Evolutionary conservation across 2,113 vertebrate genomes (phyloP).

Genomic region (Bubo scandiacus): DNA sequence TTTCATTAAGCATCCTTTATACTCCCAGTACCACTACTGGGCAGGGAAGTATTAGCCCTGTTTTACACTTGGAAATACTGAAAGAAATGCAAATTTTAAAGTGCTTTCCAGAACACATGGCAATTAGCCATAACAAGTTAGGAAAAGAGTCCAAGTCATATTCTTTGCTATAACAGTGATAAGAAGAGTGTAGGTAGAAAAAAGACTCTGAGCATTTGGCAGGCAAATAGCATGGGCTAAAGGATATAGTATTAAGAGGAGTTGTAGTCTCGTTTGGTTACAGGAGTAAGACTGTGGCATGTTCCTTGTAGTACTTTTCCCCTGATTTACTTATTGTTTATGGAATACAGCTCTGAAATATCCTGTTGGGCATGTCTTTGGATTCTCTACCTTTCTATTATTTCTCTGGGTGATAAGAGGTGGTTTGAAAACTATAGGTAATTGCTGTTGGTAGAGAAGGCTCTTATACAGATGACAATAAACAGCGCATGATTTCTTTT

Average conservation of each 20-base stretch:
- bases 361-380: background rate
- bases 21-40: background rate
- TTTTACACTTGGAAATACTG: background rate
- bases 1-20: background rate
- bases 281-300: background rate
- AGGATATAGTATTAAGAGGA: background rate
- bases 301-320: background rate
- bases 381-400: background rate
- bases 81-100: background rate
- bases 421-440: background rate
- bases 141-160: conserved; percentile 10
- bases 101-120: conserved; percentile 10
- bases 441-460: background rate
- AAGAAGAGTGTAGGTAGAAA: conserved; percentile 17
- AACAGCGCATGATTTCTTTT: background rate
- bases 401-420: background rate
- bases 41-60: background rate
- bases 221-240: background rate
- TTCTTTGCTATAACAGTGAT: background rate
- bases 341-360: background rate
- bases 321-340: background rate
- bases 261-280: background rate
- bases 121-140: background rate
- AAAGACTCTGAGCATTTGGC: background rate
- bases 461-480: background rate